Base-by-base conservation (phyloP, 1,140 invertebrate genomes). In the Drosophila arawakana region DNA sequence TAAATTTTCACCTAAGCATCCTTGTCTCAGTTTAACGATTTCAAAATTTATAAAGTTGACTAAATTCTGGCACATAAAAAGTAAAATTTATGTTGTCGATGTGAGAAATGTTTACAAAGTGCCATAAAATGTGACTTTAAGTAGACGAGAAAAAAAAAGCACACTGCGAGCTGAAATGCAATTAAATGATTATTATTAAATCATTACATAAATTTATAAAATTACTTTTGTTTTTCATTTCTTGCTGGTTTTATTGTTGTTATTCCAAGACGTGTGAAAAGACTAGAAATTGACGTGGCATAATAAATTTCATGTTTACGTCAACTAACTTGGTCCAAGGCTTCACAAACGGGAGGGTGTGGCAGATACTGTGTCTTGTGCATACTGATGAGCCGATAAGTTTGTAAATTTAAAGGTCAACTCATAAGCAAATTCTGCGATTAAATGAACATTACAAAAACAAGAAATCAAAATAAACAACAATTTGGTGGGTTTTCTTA, bases 261-360 rank as follows among this genome's bases (percentile, higher is more conserved):
- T 9, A 1, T 13, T 8, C 8, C 2, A 35, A 21, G 50, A 79
- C 61, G 80, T 79, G 80, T 81, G 52, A 58, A 37, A 68, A 58
- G 9, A 52, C 39, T 9, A 2, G 10, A 47, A 43, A 21, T 41
- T 54, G 30, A 54, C 5, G 18, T 41, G 54, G 69, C 65, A 73
- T 55, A 57, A 39, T 44, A 65, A 54, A 47, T 58, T 39, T 65
- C 57, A 43, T 58, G 47, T 73, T 58, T 66, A 65, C 35, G 50
- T 43, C 52, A 78, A 82, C 75, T 82, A 82, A 75, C 66, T 75
- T 75, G 44, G 41, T 55, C 15, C 75, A 81, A 78, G 70, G 74
- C 13, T 67, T 73, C 49, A 65, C 39, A 75, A 11, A n/a, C 10
- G 18, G 52, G 10, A 44, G 46, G 35, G 46, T 18, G 37, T 13